Percentiles rank a stretch among this genome's conserved stretches.
phyloP scores from a whole-genome alignment of 2,888 invertebrate species.

The Leptogaster cylindrica region DNA sequence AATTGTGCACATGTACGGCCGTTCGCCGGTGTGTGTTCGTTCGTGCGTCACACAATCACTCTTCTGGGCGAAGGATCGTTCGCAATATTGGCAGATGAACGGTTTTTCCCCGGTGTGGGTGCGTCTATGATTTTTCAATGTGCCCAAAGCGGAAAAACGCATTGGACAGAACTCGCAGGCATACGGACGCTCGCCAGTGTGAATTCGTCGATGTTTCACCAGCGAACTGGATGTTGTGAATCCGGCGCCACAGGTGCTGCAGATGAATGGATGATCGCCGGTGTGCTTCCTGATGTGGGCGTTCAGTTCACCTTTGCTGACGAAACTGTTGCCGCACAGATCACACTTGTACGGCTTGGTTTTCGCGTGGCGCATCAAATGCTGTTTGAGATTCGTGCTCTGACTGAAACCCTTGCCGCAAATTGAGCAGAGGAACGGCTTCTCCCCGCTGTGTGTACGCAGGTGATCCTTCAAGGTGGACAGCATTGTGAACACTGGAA shows the following conservation, averaged over 20 bases:
- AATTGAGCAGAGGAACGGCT: conserved; percentile 66
- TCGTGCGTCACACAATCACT: conserved; percentile 67
- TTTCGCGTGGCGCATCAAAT: conserved; percentile 66
- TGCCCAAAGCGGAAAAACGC: conserved; percentile 66
- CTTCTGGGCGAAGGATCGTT: conserved; percentile 66
- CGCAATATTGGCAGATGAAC: conserved; percentile 65
- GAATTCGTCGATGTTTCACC: conserved; percentile 66
- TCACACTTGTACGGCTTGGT: conserved; percentile 60
- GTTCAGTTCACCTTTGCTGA: conserved; percentile 64
- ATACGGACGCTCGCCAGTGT: conserved; percentile 68
- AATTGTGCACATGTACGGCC: conserved; percentile 54
- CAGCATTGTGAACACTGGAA: conserved; percentile 63
- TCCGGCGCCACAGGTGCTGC: conserved; percentile 65
- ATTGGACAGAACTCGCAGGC: conserved; percentile 67
- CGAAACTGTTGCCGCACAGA: conserved; percentile 63
- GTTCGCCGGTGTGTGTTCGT: conserved; percentile 65
- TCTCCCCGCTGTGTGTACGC: conserved; percentile 67
- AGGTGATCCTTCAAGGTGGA: conserved; percentile 68
- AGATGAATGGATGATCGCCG: conserved; percentile 68
- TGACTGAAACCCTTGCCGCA: conserved; percentile 69
- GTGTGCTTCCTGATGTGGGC: conserved; percentile 67
- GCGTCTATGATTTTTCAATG: conserved; percentile 66
- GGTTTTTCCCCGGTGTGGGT: conserved; percentile 69
- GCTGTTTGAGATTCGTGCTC: conserved; percentile 68
- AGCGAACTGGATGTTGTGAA: conserved; percentile 69